These are phyloP conservation scores for Clarias fuscus DNA, from an alignment of 2,797 vertebrate genomes.

Conservation along the genomic window DNA sequence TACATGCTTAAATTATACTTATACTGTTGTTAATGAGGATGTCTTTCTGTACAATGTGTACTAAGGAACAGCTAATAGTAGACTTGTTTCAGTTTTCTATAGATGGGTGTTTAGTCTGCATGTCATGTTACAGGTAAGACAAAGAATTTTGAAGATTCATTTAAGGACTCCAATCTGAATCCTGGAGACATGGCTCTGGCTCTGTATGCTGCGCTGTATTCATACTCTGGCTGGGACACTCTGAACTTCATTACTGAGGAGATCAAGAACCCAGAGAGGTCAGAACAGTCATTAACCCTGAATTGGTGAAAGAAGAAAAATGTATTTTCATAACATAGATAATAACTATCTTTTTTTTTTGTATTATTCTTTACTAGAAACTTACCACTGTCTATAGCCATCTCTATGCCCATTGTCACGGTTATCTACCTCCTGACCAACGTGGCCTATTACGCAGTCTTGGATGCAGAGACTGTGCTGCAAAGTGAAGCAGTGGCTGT, in stretches of 20 bases:
- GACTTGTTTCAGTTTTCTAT: constrained; percentile 7
- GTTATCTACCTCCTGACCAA: constrained; percentile 85
- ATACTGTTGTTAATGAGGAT: not conserved
- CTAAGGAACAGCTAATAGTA: not conserved
- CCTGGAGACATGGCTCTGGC: constrained; percentile 78
- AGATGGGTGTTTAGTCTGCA: not conserved
- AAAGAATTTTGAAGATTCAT: constrained; percentile 76
- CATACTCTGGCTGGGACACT: constrained; percentile 85
- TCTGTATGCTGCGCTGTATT: constrained; percentile 80
- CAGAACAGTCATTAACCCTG: not conserved
- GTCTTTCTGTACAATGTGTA: not conserved
- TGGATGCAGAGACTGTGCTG: constrained; percentile 75
- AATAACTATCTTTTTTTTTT: not conserved
- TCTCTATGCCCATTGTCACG: constrained; percentile 84
- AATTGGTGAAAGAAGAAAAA: not conserved
- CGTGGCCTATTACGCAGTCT: constrained; percentile 80
- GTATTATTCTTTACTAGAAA: constrained; percentile 65
- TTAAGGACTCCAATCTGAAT: constrained; percentile 73
- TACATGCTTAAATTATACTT: not conserved
- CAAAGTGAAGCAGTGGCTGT: constrained; percentile 80
- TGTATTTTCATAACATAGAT: not conserved
- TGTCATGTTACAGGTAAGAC: constrained; percentile 69
- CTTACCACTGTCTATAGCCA: constrained; percentile 79
- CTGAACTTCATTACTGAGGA: constrained; percentile 86
- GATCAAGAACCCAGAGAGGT: constrained; percentile 82